Conservation (phyloP, 2,797 vertebrate species). For the Triplophysa bombifrons region DNA sequence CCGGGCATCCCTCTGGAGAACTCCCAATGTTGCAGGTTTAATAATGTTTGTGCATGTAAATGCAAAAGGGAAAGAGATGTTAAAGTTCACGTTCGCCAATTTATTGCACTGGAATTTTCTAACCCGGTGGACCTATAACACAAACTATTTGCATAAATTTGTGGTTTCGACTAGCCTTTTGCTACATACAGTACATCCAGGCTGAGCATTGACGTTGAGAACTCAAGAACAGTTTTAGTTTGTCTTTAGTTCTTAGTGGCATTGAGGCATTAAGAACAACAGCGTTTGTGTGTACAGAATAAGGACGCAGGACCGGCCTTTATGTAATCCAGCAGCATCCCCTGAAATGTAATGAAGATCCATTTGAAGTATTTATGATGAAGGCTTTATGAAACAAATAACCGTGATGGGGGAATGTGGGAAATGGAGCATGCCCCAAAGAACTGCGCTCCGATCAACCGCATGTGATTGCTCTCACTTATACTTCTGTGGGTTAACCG, state of each 20-base stretch:
- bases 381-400: slow-evolving; percentile 63
- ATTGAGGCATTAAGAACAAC: slow-evolving; percentile 6
- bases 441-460: slow-evolving; percentile 41
- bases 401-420: slow-evolving; percentile 44
- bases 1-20: slow-evolving; percentile 41
- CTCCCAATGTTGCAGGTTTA: slow-evolving; percentile 27
- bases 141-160: background rate
- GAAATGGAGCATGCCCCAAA: slow-evolving; percentile 47
- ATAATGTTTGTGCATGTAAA: slow-evolving; percentile 44
- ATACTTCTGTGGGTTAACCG: slow-evolving; percentile 39
- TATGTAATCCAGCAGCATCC: slow-evolving; percentile 30
- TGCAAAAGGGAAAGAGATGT: slow-evolving; percentile 18
- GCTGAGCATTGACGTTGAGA: background rate
- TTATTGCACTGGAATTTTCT: slow-evolving; percentile 25
- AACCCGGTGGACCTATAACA: background rate
- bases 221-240: background rate
- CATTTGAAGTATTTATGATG: slow-evolving; percentile 48
- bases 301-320: slow-evolving; percentile 2
- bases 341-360: slow-evolving; percentile 44
- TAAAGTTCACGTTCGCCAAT: slow-evolving; percentile 34
- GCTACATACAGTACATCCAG: background rate
- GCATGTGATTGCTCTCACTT: slow-evolving; percentile 54
- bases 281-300: slow-evolving; percentile 4
- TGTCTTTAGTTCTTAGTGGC: slow-evolving; percentile 30
- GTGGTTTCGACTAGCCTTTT: background rate